Base-by-base conservation (phyloP, 2,888 invertebrate species). In the Eustalomyia histrio region DNA sequence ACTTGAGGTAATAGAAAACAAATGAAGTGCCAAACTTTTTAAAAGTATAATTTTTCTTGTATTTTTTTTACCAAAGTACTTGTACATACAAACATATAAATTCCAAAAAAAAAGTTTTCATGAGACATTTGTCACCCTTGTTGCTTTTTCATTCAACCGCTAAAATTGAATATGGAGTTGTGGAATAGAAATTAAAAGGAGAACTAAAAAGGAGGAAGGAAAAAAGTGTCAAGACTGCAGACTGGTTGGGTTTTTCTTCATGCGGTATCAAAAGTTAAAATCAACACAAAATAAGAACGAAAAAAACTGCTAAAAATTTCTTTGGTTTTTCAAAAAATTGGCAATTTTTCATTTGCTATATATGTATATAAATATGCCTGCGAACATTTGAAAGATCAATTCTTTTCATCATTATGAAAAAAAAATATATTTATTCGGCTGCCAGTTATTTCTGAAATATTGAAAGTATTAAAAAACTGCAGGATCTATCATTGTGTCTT, bases 1-100 rank as follows among this genome's bases (percentile, higher is more conserved):
- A 78, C 76, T 78, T 47, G 76, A 78, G 65, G 58, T 78, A 78
- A 67, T 72, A 65, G 60, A 72, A 78, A 78, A 78, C 71, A 78
- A 78, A 78, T 78, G 76, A 78, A 72, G 76, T 78, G 76, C 55
- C 76, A 78, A 78, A 72, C 65, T 78, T 72, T 53, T 53, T n/a
- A 39, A 72, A 72, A 78, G 55, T 61, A 65, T 61, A 60, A 78
- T 72, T 78, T 78, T 78, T 78, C 72, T 72, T 78, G 39, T 14
- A 50, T 55, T 61, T 24, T 53, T 14, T 39, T 21, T 17, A 8
- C 16, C 64, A 14, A 33, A 16, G 1, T 10, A 29, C n/a, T n/a
- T 17, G 52, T 18, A 14, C 29, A 52, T n/a, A 47, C 43, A 60
- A 52, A 39, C 65, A 35, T 17, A 43, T 47, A 53, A 63, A 72